phyloP scores from a whole-genome alignment of 1,140 invertebrate genomes.

The Neotoxoptera formosana region DNA sequence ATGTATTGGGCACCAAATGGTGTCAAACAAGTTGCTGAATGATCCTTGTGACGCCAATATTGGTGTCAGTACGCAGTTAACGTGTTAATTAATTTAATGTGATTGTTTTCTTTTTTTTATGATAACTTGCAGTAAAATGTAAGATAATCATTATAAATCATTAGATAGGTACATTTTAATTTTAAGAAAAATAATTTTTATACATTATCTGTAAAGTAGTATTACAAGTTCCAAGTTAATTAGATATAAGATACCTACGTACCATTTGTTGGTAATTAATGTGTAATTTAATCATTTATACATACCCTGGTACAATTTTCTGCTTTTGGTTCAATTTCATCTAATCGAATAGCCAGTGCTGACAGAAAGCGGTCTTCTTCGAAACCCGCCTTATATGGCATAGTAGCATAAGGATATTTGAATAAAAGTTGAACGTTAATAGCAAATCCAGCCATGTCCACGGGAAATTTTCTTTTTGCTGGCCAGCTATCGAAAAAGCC shows the following conservation, averaged over 20 bases:
- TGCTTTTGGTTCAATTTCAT: constrained; percentile 80
- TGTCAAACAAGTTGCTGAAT: too few relatives aligned
- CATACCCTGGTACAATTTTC: constrained; percentile 77
- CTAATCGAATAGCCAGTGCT: constrained; percentile 73
- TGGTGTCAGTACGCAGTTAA: too few relatives aligned
- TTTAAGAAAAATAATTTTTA: background rate
- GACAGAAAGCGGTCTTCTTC: constrained; percentile 86
- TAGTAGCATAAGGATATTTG: constrained; percentile 73
- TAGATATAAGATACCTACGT: background rate
- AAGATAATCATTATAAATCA: background rate
- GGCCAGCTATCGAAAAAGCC: constrained; percentile 88
- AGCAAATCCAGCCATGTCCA: constrained; percentile 92
- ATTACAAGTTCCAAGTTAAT: background rate
- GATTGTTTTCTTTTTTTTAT: background rate
- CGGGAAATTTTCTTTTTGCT: constrained; percentile 82
- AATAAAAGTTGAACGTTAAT: constrained; percentile 67
- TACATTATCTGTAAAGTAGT: too few relatives aligned
- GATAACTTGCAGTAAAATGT: background rate
- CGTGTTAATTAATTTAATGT: background rate
- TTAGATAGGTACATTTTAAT: background rate
- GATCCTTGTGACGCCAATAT: too few relatives aligned
- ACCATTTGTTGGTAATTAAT: background rate
- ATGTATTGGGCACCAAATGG: too few relatives aligned
- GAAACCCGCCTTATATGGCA: constrained; percentile 79
- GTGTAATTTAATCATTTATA: constrained; percentile 28